These are phyloP conservation scores for Lethenteron reissneri DNA, from an alignment of 2,113 vertebrate species.

Conservation along the genomic window DNA sequence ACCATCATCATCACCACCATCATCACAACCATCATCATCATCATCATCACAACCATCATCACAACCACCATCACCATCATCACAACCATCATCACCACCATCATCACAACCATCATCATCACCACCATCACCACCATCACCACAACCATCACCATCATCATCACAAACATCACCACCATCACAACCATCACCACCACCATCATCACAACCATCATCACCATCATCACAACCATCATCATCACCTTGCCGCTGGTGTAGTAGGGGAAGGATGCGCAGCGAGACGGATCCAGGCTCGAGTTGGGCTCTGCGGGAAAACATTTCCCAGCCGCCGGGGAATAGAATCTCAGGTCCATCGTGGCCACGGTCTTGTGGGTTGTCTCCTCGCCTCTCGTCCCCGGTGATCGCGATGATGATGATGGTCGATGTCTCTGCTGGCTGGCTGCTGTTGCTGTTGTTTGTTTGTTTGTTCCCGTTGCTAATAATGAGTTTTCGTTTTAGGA, in stretches of 20 bases:
- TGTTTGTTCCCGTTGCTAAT: too few relatives aligned
- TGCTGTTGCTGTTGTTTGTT: too few relatives aligned
- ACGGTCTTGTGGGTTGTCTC: not conserved
- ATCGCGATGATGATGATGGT: too few relatives aligned
- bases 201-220: too few relatives aligned
- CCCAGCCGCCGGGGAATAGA: constrained; percentile 4
- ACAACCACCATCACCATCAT: not conserved
- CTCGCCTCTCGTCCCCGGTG: too few relatives aligned
- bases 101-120: not conserved
- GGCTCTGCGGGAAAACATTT: not conserved
- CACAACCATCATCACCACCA: too few relatives aligned
- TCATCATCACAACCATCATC: too few relatives aligned
- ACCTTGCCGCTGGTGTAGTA: constrained; percentile 6
- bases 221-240: not conserved
- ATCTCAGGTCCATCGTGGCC: constrained; percentile 3
- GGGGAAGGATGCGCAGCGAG: not conserved
- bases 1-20: too few relatives aligned
- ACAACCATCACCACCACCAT: not conserved
- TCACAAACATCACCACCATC: too few relatives aligned
- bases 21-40: too few relatives aligned
- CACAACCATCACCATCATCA: not conserved
- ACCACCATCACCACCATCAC: not conserved
- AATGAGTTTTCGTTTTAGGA: too few relatives aligned
- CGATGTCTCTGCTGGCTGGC: too few relatives aligned
- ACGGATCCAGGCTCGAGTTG: not conserved